phyloP scores from a whole-genome alignment of 92 coral and sea anemone genomes.

The Virgularia gustaviana region DNA sequence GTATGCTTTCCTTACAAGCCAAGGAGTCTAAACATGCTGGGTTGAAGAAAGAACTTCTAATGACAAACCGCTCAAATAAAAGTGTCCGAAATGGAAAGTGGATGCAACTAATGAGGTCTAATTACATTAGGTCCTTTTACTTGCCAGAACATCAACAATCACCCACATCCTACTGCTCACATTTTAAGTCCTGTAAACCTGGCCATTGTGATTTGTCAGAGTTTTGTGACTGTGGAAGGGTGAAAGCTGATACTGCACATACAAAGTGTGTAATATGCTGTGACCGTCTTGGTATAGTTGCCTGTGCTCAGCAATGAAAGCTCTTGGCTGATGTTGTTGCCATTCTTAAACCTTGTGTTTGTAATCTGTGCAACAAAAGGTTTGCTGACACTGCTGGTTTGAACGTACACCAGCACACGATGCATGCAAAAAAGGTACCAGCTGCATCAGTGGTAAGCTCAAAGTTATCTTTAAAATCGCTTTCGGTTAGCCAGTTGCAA shows the following conservation, averaged over 20 bases:
- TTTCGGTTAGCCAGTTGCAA: conserved; percentile 7
- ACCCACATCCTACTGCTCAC: conserved; percentile 35
- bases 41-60: too few species aligned
- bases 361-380: conserved; percentile 28
- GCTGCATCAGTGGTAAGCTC: not conserved
- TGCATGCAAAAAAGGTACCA: not conserved
- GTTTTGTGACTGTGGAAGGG: conserved; percentile 54
- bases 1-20: too few species aligned
- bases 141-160: conserved; percentile 54
- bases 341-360: conserved; percentile 38
- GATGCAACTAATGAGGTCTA: conserved; percentile 27
- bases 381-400: conserved; percentile 43
- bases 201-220: not conserved
- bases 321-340: conserved; percentile 25
- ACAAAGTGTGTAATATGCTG: conserved; percentile 26
- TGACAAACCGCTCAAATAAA: not conserved
- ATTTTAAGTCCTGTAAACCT: too few species aligned
- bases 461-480: not conserved
- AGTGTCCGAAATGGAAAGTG: not conserved
- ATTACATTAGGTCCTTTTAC: conserved; percentile 56
- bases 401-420: conserved; percentile 6
- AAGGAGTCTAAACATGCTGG: too few species aligned
- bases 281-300: conserved; percentile 26
- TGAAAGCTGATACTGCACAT: conserved; percentile 30
- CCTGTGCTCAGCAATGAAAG: conserved; percentile 26